Evolutionary conservation across 2,888 invertebrate species (phyloP).

Genomic region (Balanococcus diminutus): DNA sequence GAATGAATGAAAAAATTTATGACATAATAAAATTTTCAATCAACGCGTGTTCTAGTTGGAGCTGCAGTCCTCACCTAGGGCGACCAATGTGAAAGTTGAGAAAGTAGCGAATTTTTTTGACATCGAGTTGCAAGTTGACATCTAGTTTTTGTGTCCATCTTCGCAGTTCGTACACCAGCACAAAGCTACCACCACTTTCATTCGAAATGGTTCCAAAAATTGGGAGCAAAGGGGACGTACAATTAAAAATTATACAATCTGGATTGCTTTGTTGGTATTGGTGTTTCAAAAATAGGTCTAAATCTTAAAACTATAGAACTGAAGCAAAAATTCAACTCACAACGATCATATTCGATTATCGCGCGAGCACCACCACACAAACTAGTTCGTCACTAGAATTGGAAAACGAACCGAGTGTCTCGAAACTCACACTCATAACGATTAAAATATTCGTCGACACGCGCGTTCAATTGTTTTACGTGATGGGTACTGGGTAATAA

Average conservation of each 20-base stretch:
- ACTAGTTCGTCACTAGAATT: not conserved
- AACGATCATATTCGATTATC: not conserved
- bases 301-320: not conserved
- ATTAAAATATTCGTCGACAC: slow-evolving; percentile 20
- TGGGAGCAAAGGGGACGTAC: too few species aligned
- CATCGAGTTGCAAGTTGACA: not conserved
- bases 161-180: not conserved
- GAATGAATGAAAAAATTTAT: not conserved
- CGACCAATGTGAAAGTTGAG: not conserved
- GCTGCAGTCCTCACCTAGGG: not conserved
- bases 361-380: not conserved
- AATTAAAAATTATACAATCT: too few species aligned
- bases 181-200: not conserved
- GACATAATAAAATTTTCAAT: not conserved
- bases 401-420: not conserved
- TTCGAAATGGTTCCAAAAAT: too few species aligned
- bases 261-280: too few species aligned
- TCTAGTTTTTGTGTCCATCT: not conserved
- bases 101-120: not conserved
- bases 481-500: slow-evolving; percentile 1
- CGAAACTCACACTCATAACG: not conserved
- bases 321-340: not conserved
- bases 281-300: too few species aligned
- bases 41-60: not conserved
- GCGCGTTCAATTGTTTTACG: slow-evolving; percentile 40